Percentiles rank a stretch among this genome's conserved stretches.
Evolutionary conservation across 2,113 vertebrate species (phyloP).

Genomic region (Amphiprion percula): DNA sequence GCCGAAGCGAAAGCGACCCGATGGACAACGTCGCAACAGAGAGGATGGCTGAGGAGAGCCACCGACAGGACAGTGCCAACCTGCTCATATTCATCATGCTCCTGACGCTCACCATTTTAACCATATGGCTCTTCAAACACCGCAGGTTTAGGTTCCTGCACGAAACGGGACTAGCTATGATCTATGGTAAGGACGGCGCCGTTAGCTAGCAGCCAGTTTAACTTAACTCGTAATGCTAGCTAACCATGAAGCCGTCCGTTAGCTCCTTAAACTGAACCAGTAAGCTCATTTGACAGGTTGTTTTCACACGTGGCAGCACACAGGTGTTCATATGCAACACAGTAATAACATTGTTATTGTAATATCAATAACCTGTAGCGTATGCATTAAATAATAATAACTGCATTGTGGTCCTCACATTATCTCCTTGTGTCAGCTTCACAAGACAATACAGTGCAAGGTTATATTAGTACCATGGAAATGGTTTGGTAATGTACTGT

Average conservation of each 20-base stretch:
- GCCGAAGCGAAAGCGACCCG: constrained; percentile 77
- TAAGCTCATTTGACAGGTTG: constrained; percentile 11
- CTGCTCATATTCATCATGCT: constrained; percentile 91
- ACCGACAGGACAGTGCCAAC: constrained; percentile 92
- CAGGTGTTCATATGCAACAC: too few relatives aligned
- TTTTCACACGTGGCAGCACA: background rate
- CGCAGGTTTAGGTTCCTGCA: constrained; percentile 89
- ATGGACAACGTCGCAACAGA: constrained; percentile 89
- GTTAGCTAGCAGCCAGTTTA: constrained; percentile 6
- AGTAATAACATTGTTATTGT: too few relatives aligned
- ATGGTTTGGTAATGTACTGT: too few relatives aligned
- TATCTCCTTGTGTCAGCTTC: too few relatives aligned
- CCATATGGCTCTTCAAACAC: constrained; percentile 93
- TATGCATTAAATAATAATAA: too few relatives aligned
- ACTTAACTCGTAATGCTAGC: constrained; percentile 37
- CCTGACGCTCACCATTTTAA: constrained; percentile 89
- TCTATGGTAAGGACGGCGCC: constrained; percentile 86
- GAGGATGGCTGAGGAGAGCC: constrained; percentile 90
- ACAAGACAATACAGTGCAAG: too few relatives aligned
- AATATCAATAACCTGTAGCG: too few relatives aligned
- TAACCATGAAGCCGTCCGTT: background rate
- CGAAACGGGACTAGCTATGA: constrained; percentile 92
- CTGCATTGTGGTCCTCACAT: too few relatives aligned
- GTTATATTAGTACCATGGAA: too few relatives aligned
- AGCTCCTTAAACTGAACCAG: constrained; percentile 11